phyloP scores from a whole-genome alignment of 2,797 vertebrate genomes.

The Cuculus canorus region DNA sequence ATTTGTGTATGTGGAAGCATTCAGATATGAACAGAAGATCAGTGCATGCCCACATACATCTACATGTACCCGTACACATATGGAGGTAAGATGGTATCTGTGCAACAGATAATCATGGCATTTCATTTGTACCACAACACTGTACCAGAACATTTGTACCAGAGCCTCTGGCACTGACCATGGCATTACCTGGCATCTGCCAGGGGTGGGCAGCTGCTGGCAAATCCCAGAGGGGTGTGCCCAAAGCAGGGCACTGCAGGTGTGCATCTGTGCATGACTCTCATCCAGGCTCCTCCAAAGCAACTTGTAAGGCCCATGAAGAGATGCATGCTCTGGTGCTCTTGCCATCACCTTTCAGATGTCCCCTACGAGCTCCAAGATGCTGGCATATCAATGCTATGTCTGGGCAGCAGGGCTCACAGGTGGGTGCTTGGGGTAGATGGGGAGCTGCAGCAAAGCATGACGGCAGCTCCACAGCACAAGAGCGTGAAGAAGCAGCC shows the following conservation, averaged over 20 bases:
- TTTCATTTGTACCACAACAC: not conserved
- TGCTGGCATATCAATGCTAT: fast-evolving
- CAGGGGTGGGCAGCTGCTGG: not conserved
- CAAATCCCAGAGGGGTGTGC: not conserved
- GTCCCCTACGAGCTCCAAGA: not conserved
- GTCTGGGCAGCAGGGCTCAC: not conserved
- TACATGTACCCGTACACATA: too few species aligned
- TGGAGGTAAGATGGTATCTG: not conserved
- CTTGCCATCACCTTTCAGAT: not conserved
- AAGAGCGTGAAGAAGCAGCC: not conserved
- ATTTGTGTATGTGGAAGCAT: not conserved
- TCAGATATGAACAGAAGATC: not conserved
- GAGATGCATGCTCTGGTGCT: not conserved
- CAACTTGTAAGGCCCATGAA: fast-evolving
- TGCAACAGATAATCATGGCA: not conserved
- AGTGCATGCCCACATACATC: fast-evolving
- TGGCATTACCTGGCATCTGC: not conserved
- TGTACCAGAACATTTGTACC: not conserved
- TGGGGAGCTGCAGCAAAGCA: not conserved
- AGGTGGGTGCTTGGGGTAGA: not conserved
- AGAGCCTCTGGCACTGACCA: not conserved
- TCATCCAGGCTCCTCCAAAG: not conserved
- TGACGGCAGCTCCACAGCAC: not conserved
- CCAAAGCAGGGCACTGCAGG: not conserved
- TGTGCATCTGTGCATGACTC: fast-evolving